Conservation (phyloP, 2,888 invertebrate species). For the Folsomia manolachei region DNA sequence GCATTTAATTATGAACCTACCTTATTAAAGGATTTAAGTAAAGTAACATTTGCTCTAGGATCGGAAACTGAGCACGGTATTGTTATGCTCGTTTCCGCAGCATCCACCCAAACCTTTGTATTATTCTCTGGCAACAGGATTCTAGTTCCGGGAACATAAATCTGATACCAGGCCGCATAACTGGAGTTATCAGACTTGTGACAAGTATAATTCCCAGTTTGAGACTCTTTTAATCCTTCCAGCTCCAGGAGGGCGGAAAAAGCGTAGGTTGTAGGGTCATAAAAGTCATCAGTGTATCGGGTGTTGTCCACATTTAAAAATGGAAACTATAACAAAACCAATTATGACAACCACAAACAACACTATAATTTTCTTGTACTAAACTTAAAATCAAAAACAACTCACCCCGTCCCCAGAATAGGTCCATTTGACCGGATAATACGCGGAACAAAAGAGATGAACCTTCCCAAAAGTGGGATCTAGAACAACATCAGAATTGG, state of each 20-base stretch:
- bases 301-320: conserved; percentile 43
- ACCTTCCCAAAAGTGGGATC: conserved; percentile 32
- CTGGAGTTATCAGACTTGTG: conserved; percentile 39
- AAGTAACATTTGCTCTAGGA: conserved; percentile 36
- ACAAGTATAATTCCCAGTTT: conserved; percentile 41
- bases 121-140: conserved; percentile 37
- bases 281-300: conserved; percentile 41
- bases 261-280: conserved; percentile 43
- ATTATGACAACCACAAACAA: too few species aligned
- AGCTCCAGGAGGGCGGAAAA: conserved; percentile 41
- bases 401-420: conserved; percentile 10
- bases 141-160: conserved; percentile 39
- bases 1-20: not conserved
- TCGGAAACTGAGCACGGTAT: conserved; percentile 38
- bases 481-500: conserved; percentile 36
- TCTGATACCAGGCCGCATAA: conserved; percentile 29
- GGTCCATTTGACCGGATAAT: conserved; percentile 34
- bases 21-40: conserved; percentile 23
- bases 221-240: conserved; percentile 39
- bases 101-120: conserved; percentile 27
- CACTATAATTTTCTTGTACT: not conserved
- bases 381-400: too few species aligned
- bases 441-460: conserved; percentile 43
- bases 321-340: conserved; percentile 41
- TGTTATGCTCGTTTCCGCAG: conserved; percentile 19